These are phyloP conservation scores for Coremacera marginata DNA, from an alignment of 2,888 invertebrate genomes.

Conservation along the genomic window DNA sequence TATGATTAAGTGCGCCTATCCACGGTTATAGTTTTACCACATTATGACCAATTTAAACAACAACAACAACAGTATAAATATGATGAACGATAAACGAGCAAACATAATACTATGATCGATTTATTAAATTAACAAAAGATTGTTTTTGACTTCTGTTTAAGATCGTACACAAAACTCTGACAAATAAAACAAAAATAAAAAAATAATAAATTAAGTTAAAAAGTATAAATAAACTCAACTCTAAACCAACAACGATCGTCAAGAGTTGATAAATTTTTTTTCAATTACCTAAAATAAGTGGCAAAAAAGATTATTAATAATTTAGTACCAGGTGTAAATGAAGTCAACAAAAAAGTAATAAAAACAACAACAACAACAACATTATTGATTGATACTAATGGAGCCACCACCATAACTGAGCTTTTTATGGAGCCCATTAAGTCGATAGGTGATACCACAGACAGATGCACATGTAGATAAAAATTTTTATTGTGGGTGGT, in stretches of 20 bases:
- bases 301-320: too few species aligned
- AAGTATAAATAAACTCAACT: not conserved
- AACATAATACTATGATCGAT: not conserved
- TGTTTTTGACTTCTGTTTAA: slow-evolving; percentile 17
- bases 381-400: not conserved
- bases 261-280: slow-evolving; percentile 10
- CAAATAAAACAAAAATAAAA: not conserved
- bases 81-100: not conserved
- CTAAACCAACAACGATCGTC: not conserved
- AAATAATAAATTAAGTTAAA: too few species aligned
- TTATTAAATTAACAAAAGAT: not conserved
- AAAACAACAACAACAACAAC: not conserved
- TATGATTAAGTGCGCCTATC: slow-evolving; percentile 15
- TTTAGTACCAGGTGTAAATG: too few species aligned
- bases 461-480: not conserved
- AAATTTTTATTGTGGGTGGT: slow-evolving; percentile 31
- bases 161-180: not conserved
- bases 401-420: slow-evolving; percentile 25
- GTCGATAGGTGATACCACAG: not conserved
- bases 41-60: not conserved
- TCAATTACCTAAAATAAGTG: slow-evolving; percentile 1
- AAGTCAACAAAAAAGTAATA: not conserved
- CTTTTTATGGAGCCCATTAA: slow-evolving; percentile 20
- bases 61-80: not conserved
- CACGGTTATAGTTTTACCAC: not conserved